Conservation (phyloP, 2,113 vertebrate genomes). For the Saguinus imperator region DNA sequence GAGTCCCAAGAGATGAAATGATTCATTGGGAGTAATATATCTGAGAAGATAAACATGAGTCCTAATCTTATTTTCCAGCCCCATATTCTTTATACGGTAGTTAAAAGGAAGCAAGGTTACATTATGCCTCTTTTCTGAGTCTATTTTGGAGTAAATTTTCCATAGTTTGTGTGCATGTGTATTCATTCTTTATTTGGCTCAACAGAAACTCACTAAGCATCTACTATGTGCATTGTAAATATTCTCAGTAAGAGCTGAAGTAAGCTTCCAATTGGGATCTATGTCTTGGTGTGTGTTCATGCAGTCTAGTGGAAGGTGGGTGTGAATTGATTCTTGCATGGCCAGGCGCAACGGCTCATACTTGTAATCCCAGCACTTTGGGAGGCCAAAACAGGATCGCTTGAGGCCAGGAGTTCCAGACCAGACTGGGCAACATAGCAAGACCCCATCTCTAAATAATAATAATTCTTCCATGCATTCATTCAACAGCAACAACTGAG, state of each 20-base stretch:
- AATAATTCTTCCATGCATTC: neutral
- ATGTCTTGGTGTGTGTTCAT: neutral
- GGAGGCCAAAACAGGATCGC: too few species aligned
- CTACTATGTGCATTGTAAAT: neutral
- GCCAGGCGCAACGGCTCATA: too few species aligned
- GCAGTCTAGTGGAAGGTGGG: neutral
- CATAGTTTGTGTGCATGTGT: neutral
- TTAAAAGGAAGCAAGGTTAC: neutral
- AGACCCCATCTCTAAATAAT: neutral
- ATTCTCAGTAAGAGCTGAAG: neutral
- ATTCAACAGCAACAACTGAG: neutral
- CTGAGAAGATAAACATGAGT: neutral
- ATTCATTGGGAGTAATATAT: neutral
- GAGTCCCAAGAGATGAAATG: neutral
- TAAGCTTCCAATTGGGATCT: neutral
- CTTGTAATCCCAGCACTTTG: too few species aligned
- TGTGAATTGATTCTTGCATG: neutral
- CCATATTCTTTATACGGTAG: neutral
- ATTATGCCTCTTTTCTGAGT: neutral
- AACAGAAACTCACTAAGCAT: neutral
- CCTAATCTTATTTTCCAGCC: neutral
- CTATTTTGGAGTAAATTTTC: neutral
- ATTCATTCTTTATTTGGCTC: slow-evolving; percentile 4
- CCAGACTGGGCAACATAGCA: too few species aligned
- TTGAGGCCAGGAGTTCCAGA: too few species aligned